These are phyloP conservation scores for Ernsta delagoae DNA, from an alignment of 2,888 invertebrate species.

Conservation along the genomic window DNA sequence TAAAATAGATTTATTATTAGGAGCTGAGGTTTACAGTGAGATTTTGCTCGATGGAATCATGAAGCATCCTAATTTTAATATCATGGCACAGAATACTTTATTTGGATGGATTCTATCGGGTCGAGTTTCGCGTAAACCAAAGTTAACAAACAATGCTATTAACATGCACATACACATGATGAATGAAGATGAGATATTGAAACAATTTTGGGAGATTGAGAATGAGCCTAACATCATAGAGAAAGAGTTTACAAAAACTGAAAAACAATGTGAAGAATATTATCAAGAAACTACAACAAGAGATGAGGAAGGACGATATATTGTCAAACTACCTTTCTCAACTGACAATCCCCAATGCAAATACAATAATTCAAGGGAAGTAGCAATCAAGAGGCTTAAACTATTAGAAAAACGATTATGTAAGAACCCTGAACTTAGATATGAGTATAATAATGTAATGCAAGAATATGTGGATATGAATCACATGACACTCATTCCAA, in stretches of 20 bases:
- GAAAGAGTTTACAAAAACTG: conserved; percentile 30
- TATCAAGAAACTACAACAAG: conserved; percentile 34
- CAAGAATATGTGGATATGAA: conserved; percentile 3
- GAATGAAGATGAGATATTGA: conserved; percentile 36
- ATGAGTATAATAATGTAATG: background rate
- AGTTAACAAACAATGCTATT: conserved; percentile 1
- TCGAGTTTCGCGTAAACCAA: background rate
- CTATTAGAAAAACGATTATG: background rate
- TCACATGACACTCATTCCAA: background rate
- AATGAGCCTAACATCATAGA: conserved; percentile 19
- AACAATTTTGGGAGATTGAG: conserved; percentile 40
- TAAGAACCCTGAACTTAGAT: background rate
- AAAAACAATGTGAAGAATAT: conserved; percentile 37
- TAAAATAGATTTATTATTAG: conserved; percentile 44
- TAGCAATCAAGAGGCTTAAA: background rate
- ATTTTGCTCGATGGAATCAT: conserved; percentile 42
- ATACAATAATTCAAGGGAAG: background rate
- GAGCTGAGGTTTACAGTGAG: conserved; percentile 45
- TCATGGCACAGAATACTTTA: conserved; percentile 43
- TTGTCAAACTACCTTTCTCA: conserved; percentile 38
- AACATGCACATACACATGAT: conserved; percentile 24
- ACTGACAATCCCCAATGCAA: conserved; percentile 15
- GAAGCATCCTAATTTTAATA: conserved; percentile 33
- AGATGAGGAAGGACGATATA: conserved; percentile 37
- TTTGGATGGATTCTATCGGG: conserved; percentile 48